Base-by-base conservation (phyloP, 1,140 invertebrate genomes). In the Lutraria rhynchaena region DNA sequence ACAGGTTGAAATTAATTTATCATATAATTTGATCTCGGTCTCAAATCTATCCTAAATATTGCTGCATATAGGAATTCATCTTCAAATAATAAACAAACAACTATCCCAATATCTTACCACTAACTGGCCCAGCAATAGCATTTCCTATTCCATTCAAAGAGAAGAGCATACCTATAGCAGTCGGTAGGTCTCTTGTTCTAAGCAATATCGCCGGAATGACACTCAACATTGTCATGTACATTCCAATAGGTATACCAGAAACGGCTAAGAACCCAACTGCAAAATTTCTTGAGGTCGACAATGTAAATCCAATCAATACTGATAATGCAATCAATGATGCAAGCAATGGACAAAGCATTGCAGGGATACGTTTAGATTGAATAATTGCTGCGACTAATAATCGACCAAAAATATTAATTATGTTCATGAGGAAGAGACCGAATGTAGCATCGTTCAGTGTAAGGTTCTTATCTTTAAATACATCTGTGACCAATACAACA, bases 101-200 rank as follows among this genome's bases (percentile, higher is more conserved):
- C n/a, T n/a, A n/a, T n/a, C n/a, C n/a, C n/a, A n/a, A n/a, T n/a
- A n/a, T n/a, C n/a, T n/a, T 69, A 69, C 65, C 65, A 51, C n/a
- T 29, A 7, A 69, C 22, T 2, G 65, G 44, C 17, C 44, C 46
- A 0, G 46, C 3, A 46, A 51, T 41, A 1, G 15, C 24, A 19
- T 69, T n/a, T 19, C 44, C 24, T 19, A 69, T 29, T 3, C 37
- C 65, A 51, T 15, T 46, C 13, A 15, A 69, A 17, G 65, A 31
- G 22, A 69, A 69, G 37, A 69, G 13, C 1, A 41, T 33, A 44
- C 65, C 65, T n/a, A n/a, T n/a, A n/a, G n/a, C 65, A 17, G n/a
- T 19, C 2, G 65, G 44, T 0, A 69, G 46, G 1, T n/a, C 9
- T n/a, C 51, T n/a, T 1, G 19, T 33, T 27, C 44, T 44, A 17